Base-by-base conservation (phyloP, 2,888 invertebrate species). In the Thumatha senex region DNA sequence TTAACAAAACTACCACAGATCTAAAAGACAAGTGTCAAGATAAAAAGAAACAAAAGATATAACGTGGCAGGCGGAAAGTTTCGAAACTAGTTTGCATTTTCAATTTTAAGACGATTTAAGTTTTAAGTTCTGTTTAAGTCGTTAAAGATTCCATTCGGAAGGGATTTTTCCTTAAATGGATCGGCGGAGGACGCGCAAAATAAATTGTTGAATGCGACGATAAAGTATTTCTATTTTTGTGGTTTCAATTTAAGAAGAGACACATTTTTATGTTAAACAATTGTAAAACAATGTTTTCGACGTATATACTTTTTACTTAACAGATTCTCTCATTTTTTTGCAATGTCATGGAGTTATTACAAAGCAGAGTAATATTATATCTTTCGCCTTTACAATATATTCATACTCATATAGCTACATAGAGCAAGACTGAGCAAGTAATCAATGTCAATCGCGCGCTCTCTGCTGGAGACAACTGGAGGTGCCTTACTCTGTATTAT, bases 51-150 rank as follows among this genome's bases (percentile, higher is more conserved):
- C 72, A 74, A 74, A 77, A 63, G 56, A 60, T 67, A 67, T 52
- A 63, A 59, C 63, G 57, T 52, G 66, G 67, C 58, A 65, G 61
- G 70, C 71, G 59, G 67, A 50, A 71, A 79, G 75, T 74, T 77
- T 67, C 60, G 56, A 70, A 79, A 85, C 78, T 85, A 82, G 83
- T 85, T 85, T 85, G 80, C 84, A 82, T 85, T 86, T 86, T 84
- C 86, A 86, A 86, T 86, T 86, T 85, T 84, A 84, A 86, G 84
- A 79, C 80, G 82, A 84, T 85, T 84, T 82, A 85, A 86, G 82
- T 84, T 85, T 82, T 78, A 82, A 85, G 82, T 81, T 80, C 74
- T 68, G 70, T 78, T 76, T 74, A 77, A 80, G 75, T 78, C 77
- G 76, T 78, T 76, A 74, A 76, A 79, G 80, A 80, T 83, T 80